Conservation (phyloP, 1,140 invertebrate genomes). For the Nixonia krombeini region DNA sequence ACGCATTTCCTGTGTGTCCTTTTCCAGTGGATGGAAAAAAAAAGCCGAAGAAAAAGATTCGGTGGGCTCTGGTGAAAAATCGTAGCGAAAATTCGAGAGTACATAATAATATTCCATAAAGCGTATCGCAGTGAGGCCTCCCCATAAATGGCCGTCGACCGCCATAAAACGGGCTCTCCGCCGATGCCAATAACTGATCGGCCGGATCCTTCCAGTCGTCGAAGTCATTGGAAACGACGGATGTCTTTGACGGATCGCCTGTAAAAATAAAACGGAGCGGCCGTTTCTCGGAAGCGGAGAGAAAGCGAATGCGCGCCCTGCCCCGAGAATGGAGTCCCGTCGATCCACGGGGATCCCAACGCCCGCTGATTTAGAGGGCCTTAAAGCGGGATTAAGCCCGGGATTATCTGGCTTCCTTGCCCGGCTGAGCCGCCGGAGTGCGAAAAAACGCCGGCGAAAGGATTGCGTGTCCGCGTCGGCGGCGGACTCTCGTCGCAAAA, state of each 20-base stretch:
- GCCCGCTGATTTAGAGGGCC: constrained; percentile 38
- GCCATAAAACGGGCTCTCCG: constrained; percentile 39
- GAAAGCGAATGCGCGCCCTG: constrained; percentile 49
- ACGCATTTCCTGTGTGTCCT: no score
- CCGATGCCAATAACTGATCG: constrained; percentile 43
- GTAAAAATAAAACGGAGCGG: constrained; percentile 51
- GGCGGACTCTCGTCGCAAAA: no score
- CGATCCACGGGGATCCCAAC: constrained; percentile 7
- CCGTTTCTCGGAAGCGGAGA: constrained; percentile 44
- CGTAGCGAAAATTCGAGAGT: no score
- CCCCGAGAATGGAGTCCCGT: constrained; percentile 9
- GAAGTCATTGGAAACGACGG: constrained; percentile 46
- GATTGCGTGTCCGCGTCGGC: constrained; percentile 5
- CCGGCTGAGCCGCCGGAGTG: not conserved
- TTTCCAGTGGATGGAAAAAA: no score
- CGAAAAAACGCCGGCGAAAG: constrained; percentile 16
- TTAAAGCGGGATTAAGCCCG: constrained; percentile 35
- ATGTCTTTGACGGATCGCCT: constrained; percentile 56
- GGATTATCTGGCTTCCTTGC: constrained; percentile 28
- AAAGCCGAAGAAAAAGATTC: no score
- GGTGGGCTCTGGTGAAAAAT: no score
- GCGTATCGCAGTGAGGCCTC: not conserved
- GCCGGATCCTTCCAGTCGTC: constrained; percentile 29
- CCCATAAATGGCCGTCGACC: constrained; percentile 37
- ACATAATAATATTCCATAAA: constrained; percentile 1